Conservation (phyloP, 2,888 invertebrate genomes). For the Palloptera scutellata region DNA sequence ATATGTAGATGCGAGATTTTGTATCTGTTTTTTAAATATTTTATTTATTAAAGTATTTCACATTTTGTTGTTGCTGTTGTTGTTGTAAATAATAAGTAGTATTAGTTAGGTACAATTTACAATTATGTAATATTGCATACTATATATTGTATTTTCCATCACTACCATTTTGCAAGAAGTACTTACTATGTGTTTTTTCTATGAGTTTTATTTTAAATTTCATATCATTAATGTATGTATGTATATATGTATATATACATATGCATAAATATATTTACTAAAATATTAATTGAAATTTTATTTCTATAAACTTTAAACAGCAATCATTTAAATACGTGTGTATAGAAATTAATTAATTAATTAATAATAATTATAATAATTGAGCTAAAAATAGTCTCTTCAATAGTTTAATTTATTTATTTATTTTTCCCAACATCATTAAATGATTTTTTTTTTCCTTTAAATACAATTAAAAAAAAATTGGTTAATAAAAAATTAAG, state of each 20-base stretch:
- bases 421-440: conserved; percentile 8
- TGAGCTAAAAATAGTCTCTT: conserved; percentile 34
- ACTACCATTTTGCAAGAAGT: neutral
- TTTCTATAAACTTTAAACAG: neutral
- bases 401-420: conserved; percentile 2
- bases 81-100: too few relatives aligned
- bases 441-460: conserved; percentile 12
- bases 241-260: too few relatives aligned
- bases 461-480: conserved; percentile 25
- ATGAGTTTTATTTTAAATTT: neutral
- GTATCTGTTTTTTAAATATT: too few relatives aligned
- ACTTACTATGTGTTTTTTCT: neutral
- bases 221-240: too few relatives aligned
- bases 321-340: conserved; percentile 13
- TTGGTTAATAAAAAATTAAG: too few relatives aligned
- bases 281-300: conserved; percentile 20
- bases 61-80: too few relatives aligned
- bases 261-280: conserved; percentile 7
- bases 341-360: conserved; percentile 15
- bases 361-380: conserved; percentile 23
- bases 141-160: neutral
- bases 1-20: too few relatives aligned
- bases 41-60: too few relatives aligned
- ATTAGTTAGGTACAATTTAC: too few relatives aligned
- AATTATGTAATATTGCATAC: too few relatives aligned